Conservation (phyloP, 2,888 invertebrate species). For the Deroplatys truncata region DNA sequence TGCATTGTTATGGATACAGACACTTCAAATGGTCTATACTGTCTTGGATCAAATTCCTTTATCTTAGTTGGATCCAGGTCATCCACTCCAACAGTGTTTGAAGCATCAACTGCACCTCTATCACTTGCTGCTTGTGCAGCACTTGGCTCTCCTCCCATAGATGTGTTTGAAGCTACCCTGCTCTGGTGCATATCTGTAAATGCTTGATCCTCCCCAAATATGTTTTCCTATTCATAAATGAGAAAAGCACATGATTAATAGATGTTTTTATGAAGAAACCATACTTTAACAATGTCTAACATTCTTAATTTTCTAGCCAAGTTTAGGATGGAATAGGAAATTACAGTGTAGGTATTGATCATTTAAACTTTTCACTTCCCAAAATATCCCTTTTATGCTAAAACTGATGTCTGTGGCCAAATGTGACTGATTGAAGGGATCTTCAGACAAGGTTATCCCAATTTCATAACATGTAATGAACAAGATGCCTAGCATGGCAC, state of each 20-base stretch:
- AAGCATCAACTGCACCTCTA: constrained; percentile 41
- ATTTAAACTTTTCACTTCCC: no score
- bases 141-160: constrained; percentile 28
- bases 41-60: constrained; percentile 63
- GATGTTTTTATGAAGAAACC: background rate
- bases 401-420: no score
- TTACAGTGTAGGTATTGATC: no score
- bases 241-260: background rate
- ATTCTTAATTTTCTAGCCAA: no score
- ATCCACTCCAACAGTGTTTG: constrained; percentile 41
- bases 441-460: no score
- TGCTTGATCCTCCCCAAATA: constrained; percentile 93
- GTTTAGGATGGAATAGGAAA: no score
- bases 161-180: constrained; percentile 3
- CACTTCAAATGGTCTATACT: constrained; percentile 86
- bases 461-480: no score
- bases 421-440: no score
- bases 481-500: no score
- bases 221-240: constrained; percentile 69
- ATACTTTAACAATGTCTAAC: no score
- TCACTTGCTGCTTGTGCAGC: constrained; percentile 43
- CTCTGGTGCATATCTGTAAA: constrained; percentile 86
- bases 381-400: no score
- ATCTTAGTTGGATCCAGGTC: constrained; percentile 30
- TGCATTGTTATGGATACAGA: constrained; percentile 90